Conservation (phyloP, 2,113 vertebrate genomes). For the Macrotis lagotis region DNA sequence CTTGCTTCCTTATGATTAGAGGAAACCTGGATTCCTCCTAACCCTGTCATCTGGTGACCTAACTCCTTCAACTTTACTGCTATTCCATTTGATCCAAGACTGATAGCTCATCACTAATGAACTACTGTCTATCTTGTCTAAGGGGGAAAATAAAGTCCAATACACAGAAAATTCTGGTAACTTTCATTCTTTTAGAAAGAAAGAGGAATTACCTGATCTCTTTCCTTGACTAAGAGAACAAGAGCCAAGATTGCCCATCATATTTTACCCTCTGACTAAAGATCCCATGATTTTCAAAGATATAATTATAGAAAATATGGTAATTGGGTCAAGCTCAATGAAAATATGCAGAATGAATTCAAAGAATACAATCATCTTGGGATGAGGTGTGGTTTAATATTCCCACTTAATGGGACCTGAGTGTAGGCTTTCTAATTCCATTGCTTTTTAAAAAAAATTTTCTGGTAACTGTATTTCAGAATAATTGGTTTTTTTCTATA, state of each 20-base stretch:
- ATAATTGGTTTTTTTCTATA: background rate
- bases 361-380: background rate
- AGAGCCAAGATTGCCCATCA: background rate
- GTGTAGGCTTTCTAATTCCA: background rate
- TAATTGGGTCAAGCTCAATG: background rate
- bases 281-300: background rate
- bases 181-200: background rate
- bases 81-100: background rate
- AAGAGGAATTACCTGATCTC: background rate
- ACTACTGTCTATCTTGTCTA: constrained; percentile 13
- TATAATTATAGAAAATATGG: background rate
- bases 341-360: background rate
- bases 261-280: background rate
- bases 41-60: constrained; percentile 22
- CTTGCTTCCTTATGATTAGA: constrained; percentile 9
- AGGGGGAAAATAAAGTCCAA: background rate
- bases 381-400: background rate
- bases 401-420: background rate
- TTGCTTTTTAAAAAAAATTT: background rate
- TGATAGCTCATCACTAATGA: constrained; percentile 8
- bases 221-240: constrained; percentile 5
- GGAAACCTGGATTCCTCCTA: constrained; percentile 32
- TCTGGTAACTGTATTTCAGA: background rate
- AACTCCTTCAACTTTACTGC: constrained; percentile 29
- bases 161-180: constrained; percentile 4